Conservation (phyloP, 2,888 invertebrate species). For the Abscondita cerata region DNA sequence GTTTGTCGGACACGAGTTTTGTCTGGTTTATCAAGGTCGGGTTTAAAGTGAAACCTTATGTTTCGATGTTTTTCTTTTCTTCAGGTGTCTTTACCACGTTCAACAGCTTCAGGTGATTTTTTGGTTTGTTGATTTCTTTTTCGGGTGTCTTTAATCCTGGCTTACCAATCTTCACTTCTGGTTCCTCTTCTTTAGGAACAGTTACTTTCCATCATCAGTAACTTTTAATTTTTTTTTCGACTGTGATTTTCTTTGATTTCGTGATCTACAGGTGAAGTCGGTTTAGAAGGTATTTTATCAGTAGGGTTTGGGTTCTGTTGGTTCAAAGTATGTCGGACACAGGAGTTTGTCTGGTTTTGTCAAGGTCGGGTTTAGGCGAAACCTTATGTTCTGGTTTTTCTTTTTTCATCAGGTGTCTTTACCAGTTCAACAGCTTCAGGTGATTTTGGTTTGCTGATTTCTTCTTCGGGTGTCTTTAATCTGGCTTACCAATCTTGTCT, state of each 20-base stretch:
- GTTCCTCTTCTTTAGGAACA: neutral
- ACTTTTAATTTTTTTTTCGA: slow-evolving; percentile 1
- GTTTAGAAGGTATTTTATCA: neutral
- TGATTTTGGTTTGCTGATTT: neutral
- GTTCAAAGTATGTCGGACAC: neutral
- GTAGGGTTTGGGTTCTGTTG: neutral
- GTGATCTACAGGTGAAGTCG: neutral
- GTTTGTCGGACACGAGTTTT: neutral
- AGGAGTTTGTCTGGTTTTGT: neutral
- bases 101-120: neutral
- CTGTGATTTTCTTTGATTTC: neutral
- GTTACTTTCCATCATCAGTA: neutral
- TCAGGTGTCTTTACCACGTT: neutral
- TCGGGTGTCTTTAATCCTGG: neutral
- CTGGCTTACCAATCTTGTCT: slow-evolving; percentile 6
- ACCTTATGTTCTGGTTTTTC: neutral
- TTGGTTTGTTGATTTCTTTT: neutral
- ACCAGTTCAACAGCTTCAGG: neutral
- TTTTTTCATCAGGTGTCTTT: neutral
- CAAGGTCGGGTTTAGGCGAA: neutral
- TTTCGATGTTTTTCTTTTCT: neutral
- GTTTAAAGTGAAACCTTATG: neutral
- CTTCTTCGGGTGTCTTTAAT: slow-evolving; percentile 2
- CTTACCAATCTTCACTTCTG: neutral
- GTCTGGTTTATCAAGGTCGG: neutral